These are phyloP conservation scores for Nyctibius grandis DNA, from an alignment of 2,797 vertebrate genomes.

Conservation along the genomic window DNA sequence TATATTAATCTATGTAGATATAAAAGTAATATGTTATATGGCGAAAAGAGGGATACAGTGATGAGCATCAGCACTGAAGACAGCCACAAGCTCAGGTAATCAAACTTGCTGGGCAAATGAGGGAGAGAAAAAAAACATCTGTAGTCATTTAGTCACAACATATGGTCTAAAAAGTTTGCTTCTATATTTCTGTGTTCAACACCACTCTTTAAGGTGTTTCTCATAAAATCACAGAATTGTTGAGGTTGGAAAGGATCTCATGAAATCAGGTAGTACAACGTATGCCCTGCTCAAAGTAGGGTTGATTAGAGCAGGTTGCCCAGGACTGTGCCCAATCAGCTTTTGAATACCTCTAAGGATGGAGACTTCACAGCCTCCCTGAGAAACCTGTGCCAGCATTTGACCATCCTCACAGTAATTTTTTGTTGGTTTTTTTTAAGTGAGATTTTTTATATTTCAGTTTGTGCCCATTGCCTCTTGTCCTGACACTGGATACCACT, in stretches of 20 bases:
- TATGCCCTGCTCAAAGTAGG: background rate
- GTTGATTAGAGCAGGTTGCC: background rate
- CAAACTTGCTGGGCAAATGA: background rate
- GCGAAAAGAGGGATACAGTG: background rate
- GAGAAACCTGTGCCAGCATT: background rate
- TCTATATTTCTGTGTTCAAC: background rate
- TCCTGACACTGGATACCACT: background rate
- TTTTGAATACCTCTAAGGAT: background rate
- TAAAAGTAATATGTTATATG: background rate
- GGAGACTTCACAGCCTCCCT: background rate
- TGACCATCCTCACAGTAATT: background rate
- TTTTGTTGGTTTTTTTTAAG: background rate
- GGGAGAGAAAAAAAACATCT: accelerated
- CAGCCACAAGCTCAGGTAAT: background rate
- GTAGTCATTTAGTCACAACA: background rate
- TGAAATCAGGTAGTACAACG: background rate
- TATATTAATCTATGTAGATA: background rate
- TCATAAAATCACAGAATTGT: background rate
- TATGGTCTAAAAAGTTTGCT: accelerated
- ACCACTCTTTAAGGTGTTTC: background rate
- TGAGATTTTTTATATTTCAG: background rate
- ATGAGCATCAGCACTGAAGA: background rate
- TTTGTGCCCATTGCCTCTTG: background rate
- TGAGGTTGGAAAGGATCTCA: background rate
- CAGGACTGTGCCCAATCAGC: background rate